Evolutionary conservation across 2,888 invertebrate species (phyloP).

Genomic region (Thecophora atra): DNA sequence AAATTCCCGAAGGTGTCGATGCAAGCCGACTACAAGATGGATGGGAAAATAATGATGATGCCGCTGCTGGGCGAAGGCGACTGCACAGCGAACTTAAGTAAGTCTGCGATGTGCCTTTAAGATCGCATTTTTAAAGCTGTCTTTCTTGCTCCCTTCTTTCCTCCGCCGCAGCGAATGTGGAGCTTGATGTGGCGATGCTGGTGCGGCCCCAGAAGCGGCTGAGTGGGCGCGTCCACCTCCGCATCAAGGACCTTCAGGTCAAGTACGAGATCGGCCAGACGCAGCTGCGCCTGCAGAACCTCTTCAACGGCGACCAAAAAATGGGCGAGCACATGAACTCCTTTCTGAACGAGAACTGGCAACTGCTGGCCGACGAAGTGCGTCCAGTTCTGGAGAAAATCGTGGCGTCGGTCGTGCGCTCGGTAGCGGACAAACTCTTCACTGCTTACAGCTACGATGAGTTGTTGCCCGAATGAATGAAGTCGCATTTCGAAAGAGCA

Average conservation of each 20-base stretch:
- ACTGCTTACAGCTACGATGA: slow-evolving; percentile 70
- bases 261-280: slow-evolving; percentile 75
- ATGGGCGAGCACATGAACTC: slow-evolving; percentile 78
- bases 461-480: slow-evolving; percentile 65
- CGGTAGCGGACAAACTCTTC: slow-evolving; percentile 71
- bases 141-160: too few relatives aligned
- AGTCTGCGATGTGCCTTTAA: slow-evolving; percentile 58
- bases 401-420: slow-evolving; percentile 70
- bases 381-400: slow-evolving; percentile 76
- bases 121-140: not conserved
- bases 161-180: slow-evolving; percentile 75
- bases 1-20: slow-evolving; percentile 73
- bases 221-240: slow-evolving; percentile 68
- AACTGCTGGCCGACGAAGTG: slow-evolving; percentile 74
- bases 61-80: slow-evolving; percentile 76
- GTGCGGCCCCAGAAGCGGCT: slow-evolving; percentile 70
- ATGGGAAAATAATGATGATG: slow-evolving; percentile 78
- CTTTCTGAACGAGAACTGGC: slow-evolving; percentile 83
- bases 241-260: slow-evolving; percentile 73
- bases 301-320: slow-evolving; percentile 77
- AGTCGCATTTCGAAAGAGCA: not conserved
- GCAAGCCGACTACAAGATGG: slow-evolving; percentile 72
- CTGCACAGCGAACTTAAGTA: slow-evolving; percentile 76
- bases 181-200: slow-evolving; percentile 71
- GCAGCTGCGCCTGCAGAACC: slow-evolving; percentile 73